Percentiles rank a stretch among this genome's conserved stretches.
Evolutionary conservation across 2,113 vertebrate species (phyloP).

Genomic region (Tricholaema leucomelas): DNA sequence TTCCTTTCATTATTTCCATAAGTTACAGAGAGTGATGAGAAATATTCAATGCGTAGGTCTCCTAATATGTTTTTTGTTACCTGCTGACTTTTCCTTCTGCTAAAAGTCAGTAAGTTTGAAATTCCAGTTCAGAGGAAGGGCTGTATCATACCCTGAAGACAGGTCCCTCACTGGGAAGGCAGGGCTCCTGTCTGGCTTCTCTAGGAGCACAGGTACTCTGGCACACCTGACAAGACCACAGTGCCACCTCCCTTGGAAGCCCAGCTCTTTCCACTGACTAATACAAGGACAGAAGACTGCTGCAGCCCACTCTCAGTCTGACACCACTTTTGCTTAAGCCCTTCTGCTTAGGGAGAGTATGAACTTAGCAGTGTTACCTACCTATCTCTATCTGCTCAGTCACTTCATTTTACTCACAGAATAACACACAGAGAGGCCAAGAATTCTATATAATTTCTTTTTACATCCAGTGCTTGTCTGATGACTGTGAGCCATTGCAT

Average conservation of each 20-base stretch:
- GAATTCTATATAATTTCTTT: slow-evolving; percentile 15
- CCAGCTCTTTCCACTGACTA: rapidly evolving
- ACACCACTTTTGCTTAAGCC: not conserved
- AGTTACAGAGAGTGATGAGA: slow-evolving; percentile 5
- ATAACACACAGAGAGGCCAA: not conserved
- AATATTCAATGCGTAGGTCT: not conserved
- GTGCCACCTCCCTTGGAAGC: not conserved
- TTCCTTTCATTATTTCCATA: slow-evolving; percentile 1
- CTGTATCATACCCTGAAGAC: not conserved
- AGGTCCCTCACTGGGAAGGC: not conserved
- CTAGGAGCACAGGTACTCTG: not conserved
- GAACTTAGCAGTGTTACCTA: not conserved
- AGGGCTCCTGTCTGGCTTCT: not conserved
- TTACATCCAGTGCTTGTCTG: slow-evolving; percentile 1
- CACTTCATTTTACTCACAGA: not conserved
- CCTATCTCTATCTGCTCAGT: not conserved
- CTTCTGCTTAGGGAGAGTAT: not conserved
- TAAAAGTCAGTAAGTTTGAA: not conserved
- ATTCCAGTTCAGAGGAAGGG: not conserved
- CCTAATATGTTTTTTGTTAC: not conserved
- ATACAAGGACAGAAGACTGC: not conserved
- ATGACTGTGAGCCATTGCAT: not conserved
- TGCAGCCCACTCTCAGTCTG: not conserved
- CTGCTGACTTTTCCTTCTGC: not conserved
- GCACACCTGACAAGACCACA: not conserved